Evolutionary conservation across 2,113 vertebrate genomes (phyloP).

Genomic region (Merops nubicus): DNA sequence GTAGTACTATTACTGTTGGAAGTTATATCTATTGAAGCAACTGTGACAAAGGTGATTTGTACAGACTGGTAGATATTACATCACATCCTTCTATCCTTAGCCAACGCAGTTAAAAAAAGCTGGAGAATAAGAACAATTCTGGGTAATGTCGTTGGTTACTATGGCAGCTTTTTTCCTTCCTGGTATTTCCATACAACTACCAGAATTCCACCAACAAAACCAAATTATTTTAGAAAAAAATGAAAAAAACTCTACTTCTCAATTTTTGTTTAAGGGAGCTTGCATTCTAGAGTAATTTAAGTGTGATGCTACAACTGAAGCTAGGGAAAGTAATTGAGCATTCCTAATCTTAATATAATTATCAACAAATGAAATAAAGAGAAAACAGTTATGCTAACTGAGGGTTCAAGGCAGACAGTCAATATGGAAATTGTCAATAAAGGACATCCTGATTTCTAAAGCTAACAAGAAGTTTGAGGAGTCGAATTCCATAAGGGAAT

Average conservation of each 20-base stretch:
- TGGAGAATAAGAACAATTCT: background rate
- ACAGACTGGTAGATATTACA: background rate
- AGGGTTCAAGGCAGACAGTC: background rate
- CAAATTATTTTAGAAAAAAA: background rate
- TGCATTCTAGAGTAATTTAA: background rate
- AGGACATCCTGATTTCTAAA: background rate
- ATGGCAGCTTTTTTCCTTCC: background rate
- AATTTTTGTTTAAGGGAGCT: background rate
- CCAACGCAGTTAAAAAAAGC: background rate
- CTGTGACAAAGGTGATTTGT: background rate
- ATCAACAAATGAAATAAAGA: background rate
- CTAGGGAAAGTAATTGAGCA: background rate
- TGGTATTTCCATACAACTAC: background rate
- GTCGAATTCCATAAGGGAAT: background rate
- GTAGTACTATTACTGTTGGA: background rate
- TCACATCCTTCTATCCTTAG: background rate
- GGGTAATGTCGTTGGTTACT: background rate
- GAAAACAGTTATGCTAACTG: background rate
- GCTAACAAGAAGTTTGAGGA: background rate
- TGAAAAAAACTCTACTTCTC: background rate
- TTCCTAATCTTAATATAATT: background rate
- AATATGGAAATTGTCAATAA: background rate
- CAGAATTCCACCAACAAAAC: background rate
- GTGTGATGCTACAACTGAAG: background rate
- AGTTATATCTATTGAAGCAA: background rate